A percentile compares a stretch with the other conserved stretches of the same genome.
These are phyloP conservation scores for Trypoxylus dichotomus DNA, from an alignment of 1,140 invertebrate species.

Conservation along the genomic window DNA sequence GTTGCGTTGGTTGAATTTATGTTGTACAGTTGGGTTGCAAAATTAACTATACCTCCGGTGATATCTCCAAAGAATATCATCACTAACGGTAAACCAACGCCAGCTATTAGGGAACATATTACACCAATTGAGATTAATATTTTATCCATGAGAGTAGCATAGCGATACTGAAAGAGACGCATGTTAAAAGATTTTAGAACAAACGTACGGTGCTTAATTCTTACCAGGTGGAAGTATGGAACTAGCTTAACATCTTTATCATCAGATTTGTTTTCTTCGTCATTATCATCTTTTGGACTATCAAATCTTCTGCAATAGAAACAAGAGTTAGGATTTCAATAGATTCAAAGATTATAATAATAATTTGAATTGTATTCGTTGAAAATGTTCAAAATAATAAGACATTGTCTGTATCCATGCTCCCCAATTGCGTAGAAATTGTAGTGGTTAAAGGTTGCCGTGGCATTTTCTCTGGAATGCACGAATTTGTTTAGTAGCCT, in stretches of 20 bases:
- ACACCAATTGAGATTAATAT: constrained; percentile 40
- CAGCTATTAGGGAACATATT: constrained; percentile 39
- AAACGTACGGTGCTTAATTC: background rate
- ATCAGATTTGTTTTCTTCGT: background rate
- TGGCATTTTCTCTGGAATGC: too few species aligned
- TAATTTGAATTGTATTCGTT: too few species aligned
- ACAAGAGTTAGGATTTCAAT: too few species aligned
- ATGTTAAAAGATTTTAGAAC: background rate
- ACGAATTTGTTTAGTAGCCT: too few species aligned
- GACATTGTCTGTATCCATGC: too few species aligned
- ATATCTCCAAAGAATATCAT: constrained; percentile 47
- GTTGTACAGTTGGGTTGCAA: constrained; percentile 26
- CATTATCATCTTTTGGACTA: background rate
- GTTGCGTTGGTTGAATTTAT: background rate
- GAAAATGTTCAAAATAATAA: too few species aligned
- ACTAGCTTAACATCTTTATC: background rate
- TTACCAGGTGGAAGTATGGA: background rate
- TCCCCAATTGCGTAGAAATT: too few species aligned
- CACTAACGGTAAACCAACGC: constrained; percentile 37
- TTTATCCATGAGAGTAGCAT: constrained; percentile 40
- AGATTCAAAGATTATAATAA: too few species aligned
- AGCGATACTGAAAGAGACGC: constrained; percentile 36
- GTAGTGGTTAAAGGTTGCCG: too few species aligned
- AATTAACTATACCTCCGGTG: constrained; percentile 43
- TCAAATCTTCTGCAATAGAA: background rate